A percentile compares a stretch with the other conserved stretches of the same genome.
Evolutionary conservation across 2,113 vertebrate species (phyloP).

Genomic region (Pyrgilauda ruficollis): DNA sequence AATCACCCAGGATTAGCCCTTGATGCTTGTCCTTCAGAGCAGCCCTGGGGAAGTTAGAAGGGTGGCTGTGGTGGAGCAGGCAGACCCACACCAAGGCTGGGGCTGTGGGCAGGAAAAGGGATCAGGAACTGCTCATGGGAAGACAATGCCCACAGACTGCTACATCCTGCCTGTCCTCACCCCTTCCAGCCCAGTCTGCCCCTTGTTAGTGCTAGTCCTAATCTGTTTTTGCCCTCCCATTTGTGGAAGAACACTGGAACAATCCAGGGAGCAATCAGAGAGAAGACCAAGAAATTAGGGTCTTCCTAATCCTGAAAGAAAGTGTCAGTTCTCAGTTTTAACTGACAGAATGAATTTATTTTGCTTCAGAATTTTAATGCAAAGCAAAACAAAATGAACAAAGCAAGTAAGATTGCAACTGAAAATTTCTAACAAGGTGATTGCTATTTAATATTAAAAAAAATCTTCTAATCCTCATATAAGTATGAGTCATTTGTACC

Average conservation of each 20-base stretch:
- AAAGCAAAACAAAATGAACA: neutral
- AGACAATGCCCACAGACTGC: fast-evolving
- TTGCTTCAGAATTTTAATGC: neutral
- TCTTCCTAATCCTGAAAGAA: neutral
- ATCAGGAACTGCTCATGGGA: neutral
- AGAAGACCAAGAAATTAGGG: neutral
- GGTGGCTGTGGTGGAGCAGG: neutral
- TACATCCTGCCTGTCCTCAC: neutral
- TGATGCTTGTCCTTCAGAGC: neutral
- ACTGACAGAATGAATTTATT: neutral
- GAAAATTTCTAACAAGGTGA: neutral
- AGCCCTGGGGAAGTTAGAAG: neutral
- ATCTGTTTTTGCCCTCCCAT: neutral
- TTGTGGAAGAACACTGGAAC: neutral
- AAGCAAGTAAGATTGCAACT: neutral
- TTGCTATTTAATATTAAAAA: neutral
- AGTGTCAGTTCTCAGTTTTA: neutral
- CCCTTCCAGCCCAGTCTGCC: neutral
- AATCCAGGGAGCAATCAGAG: neutral
- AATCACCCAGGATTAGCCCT: neutral
- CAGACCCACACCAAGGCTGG: fast-evolving
- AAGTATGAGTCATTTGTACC: neutral
- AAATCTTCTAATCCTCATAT: neutral
- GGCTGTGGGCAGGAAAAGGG: too few species aligned
- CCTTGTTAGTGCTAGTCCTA: neutral